Conservation (phyloP, 2,113 vertebrate species). For the Cyprinodon brontotheroides region DNA sequence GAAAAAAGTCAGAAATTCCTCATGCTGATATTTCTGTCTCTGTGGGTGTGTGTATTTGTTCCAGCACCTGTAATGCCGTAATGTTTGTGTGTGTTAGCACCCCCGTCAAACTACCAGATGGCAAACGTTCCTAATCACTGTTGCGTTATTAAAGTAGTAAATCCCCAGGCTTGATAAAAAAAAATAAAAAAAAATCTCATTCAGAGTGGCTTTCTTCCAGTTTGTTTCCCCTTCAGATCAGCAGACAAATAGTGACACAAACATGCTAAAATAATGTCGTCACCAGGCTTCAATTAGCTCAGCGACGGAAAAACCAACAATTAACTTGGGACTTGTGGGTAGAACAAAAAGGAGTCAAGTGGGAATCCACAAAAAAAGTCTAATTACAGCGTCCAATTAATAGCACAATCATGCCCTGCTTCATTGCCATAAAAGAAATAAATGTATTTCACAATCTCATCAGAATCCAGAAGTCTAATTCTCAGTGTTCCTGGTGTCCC, state of each 20-base stretch:
- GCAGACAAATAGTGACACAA: neutral
- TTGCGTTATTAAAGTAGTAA: slow-evolving; percentile 62
- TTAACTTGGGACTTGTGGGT: slow-evolving; percentile 16
- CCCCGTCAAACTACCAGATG: slow-evolving; percentile 62
- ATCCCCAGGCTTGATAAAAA: slow-evolving; percentile 45
- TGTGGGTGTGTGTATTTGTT: neutral
- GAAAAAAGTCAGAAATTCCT: slow-evolving; percentile 9
- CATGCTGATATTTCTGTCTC: slow-evolving; percentile 5
- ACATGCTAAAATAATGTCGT: slow-evolving; percentile 2
- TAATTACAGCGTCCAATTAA: neutral
- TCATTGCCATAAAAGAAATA: slow-evolving; percentile 3
- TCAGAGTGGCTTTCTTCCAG: neutral
- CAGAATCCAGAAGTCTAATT: neutral
- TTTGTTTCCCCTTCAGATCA: slow-evolving; percentile 4
- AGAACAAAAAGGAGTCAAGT: neutral
- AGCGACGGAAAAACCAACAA: slow-evolving; percentile 18
- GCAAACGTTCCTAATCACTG: slow-evolving; percentile 55
- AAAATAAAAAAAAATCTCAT: neutral
- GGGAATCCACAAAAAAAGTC: slow-evolving; percentile 10
- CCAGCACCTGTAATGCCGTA: neutral
- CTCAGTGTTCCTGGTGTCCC: slow-evolving; percentile 9
- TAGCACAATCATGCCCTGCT: neutral
- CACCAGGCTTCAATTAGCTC: neutral
- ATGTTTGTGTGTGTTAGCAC: slow-evolving; percentile 32
- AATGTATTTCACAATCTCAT: slow-evolving; percentile 16